A percentile compares a stretch with the other conserved stretches of the same genome.
Conservation (phyloP, 2,888 invertebrate species). For the Globia sparganii region DNA sequence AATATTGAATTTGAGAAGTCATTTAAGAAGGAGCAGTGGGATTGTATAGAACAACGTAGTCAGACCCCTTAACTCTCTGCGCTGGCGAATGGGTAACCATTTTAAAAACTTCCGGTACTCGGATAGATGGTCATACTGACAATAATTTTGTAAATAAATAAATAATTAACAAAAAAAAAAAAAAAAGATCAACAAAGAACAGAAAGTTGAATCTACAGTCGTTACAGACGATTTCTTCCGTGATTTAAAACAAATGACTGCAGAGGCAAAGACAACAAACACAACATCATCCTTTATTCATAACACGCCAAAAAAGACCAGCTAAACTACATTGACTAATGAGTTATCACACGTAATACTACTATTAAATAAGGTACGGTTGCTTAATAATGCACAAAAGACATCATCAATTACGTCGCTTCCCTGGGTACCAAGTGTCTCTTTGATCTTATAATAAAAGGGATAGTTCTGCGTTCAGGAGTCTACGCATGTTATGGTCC, state of each 20-base stretch:
- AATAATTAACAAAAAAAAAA: background rate
- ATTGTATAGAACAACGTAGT: too few species aligned
- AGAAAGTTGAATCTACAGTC: background rate
- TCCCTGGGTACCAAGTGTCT: conserved; percentile 72
- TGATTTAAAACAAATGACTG: conserved; percentile 32
- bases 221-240: background rate
- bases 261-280: conserved; percentile 15
- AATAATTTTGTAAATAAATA: background rate
- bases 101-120: too few species aligned
- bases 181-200: conserved; percentile 13
- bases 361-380: conserved; percentile 68
- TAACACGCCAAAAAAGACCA: conserved; percentile 27
- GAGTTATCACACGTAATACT: conserved; percentile 63
- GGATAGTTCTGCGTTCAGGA: conserved; percentile 73
- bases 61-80: too few species aligned
- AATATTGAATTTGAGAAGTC: too few species aligned
- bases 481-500: conserved; percentile 53
- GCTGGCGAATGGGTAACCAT: too few species aligned
- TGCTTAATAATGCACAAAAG: conserved; percentile 78
- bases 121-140: too few species aligned
- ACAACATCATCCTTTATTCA: conserved; percentile 47
- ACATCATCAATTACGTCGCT: conserved; percentile 76
- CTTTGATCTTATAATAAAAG: conserved; percentile 81
- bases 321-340: conserved; percentile 55
- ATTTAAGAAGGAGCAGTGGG: too few species aligned